A percentile compares a stretch with the other conserved stretches of the same genome.
phyloP scores from a whole-genome alignment of 2,113 vertebrate genomes.

The Noturus placidus region DNA sequence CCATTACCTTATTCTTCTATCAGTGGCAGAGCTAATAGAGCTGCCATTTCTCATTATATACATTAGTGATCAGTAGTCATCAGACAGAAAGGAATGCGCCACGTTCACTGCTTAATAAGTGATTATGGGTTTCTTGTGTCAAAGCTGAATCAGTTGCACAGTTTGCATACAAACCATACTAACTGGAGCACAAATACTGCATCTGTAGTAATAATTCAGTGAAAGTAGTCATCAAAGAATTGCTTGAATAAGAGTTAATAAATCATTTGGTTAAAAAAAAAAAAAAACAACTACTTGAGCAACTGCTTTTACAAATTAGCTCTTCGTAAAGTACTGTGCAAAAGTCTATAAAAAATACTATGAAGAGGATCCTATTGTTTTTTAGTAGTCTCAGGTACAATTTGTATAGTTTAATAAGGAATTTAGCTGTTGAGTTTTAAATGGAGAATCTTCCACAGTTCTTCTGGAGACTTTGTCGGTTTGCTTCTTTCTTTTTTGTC shows the following conservation, averaged over 20 bases:
- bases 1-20: conserved; percentile 8
- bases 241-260: too few species aligned
- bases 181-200: background rate
- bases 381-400: too few species aligned
- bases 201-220: background rate
- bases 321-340: background rate
- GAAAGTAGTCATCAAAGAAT: background rate
- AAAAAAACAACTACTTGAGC: background rate
- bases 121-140: conserved; percentile 6
- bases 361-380: too few species aligned
- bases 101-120: background rate
- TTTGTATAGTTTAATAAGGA: too few species aligned
- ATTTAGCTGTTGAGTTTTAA: too few species aligned
- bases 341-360: too few species aligned
- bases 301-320: background rate
- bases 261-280: too few species aligned
- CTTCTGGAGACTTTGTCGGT: too few species aligned
- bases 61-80: conserved; percentile 14
- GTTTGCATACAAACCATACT: background rate
- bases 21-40: conserved; percentile 24
- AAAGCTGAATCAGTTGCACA: background rate
- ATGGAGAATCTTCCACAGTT: too few species aligned
- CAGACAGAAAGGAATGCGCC: background rate
- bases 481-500: too few species aligned
- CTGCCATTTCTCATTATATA: conserved; percentile 25